These are phyloP conservation scores for Agrochola lychnidis DNA, from an alignment of 2,888 invertebrate species.

Conservation along the genomic window DNA sequence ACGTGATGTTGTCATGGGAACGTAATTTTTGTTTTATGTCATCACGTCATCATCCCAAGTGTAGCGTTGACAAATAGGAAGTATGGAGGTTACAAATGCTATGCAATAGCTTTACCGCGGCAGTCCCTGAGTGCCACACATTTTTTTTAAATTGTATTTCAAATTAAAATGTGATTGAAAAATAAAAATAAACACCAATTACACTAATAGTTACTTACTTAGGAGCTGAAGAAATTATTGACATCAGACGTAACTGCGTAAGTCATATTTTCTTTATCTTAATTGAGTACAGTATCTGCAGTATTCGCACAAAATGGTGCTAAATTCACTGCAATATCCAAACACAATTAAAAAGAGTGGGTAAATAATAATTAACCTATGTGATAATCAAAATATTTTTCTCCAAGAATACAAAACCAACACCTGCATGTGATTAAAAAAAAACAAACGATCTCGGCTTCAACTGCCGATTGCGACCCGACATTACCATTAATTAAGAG, in stretches of 20 bases:
- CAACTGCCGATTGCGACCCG: conserved; percentile 60
- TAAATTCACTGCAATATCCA: background rate
- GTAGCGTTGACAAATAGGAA: too few species aligned
- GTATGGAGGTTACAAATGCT: too few species aligned
- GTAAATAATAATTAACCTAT: background rate
- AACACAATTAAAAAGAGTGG: background rate
- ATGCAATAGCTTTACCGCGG: too few species aligned
- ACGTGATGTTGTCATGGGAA: too few species aligned
- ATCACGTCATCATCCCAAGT: too few species aligned
- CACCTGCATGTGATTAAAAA: conserved; percentile 61
- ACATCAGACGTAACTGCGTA: background rate
- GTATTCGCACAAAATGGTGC: background rate
- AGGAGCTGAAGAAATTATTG: background rate
- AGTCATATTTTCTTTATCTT: background rate
- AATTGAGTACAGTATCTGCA: background rate
- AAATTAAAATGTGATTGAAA: too few species aligned
- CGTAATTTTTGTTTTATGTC: too few species aligned
- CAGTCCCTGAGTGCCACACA: too few species aligned
- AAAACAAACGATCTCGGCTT: conserved; percentile 46
- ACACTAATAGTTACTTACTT: background rate
- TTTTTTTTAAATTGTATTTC: background rate
- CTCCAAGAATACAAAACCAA: background rate
- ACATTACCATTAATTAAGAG: conserved; percentile 67
- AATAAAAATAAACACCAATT: background rate
- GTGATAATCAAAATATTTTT: background rate